phyloP scores from a whole-genome alignment of 23 tunicate species.

The Oikopleura dioica region DNA sequence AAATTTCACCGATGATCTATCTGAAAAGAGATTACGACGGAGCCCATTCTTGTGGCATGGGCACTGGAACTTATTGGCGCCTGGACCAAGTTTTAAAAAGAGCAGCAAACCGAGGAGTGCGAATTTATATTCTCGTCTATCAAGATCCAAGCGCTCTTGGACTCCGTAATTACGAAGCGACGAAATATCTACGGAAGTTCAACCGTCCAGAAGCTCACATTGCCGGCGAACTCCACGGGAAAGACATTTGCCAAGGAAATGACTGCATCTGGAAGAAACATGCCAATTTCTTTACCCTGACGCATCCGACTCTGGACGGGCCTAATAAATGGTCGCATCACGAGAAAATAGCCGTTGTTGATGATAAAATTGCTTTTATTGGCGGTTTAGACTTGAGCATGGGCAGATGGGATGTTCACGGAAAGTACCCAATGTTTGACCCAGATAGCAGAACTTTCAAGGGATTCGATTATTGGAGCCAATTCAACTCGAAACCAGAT shows the following conservation, averaged over 20 bases:
- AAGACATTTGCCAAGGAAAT: no score
- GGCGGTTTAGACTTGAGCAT: conserved; percentile 68
- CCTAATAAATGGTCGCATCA: conserved; percentile 82
- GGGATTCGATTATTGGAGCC: conserved; percentile 6
- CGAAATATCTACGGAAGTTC: not conserved
- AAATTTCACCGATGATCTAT: conserved; percentile 19
- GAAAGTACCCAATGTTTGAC: not conserved
- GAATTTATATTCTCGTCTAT: not conserved
- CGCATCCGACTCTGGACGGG: conserved; percentile 16
- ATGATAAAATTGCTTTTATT: conserved; percentile 52
- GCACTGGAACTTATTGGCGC: not conserved
- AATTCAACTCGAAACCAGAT: conserved; percentile 3
- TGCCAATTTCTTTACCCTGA: not conserved
- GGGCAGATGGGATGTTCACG: conserved; percentile 4
- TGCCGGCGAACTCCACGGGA: no score
- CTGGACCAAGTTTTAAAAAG: not conserved
- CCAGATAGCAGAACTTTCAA: not conserved
- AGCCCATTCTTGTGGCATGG: not conserved
- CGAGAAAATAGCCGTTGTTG: conserved; percentile 71
- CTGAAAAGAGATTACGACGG: not conserved
- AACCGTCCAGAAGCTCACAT: not conserved
- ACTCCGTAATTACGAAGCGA: not conserved
- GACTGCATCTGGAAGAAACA: no score
- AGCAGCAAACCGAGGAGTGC: not conserved
- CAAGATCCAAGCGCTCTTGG: conserved; percentile 5